phyloP scores from a whole-genome alignment of 1,140 invertebrate genomes.

The Chlorops oryzae region DNA sequence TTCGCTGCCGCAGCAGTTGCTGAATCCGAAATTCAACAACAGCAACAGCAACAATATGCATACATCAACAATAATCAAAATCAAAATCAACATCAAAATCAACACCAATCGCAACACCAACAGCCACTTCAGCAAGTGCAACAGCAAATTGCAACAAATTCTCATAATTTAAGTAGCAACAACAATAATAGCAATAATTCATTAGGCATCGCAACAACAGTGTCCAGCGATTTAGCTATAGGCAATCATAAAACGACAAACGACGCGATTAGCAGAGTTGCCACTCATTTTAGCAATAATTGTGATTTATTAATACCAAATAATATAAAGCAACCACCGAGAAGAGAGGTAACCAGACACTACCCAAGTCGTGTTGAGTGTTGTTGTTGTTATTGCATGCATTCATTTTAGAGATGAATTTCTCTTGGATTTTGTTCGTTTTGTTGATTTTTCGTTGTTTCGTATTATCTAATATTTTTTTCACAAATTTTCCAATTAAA shows the following conservation, averaged over 20 bases:
- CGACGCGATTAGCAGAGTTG: conserved; percentile 3
- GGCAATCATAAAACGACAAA: neutral
- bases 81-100: neutral
- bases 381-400: conserved; percentile 5
- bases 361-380: neutral
- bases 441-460: conserved; percentile 3
- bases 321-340: conserved; percentile 47
- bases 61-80: conserved; percentile 4
- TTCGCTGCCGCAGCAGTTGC: conserved; percentile 29
- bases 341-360: conserved; percentile 42
- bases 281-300: conserved; percentile 34
- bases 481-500: conserved; percentile 3
- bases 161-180: conserved; percentile 38
- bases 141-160: conserved; percentile 10
- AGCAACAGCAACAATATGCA: conserved; percentile 14
- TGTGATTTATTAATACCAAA: conserved; percentile 47
- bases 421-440: neutral
- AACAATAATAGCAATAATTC: conserved; percentile 47
- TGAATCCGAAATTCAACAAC: conserved; percentile 17
- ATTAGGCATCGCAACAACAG: neutral
- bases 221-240: neutral
- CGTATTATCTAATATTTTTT: neutral
- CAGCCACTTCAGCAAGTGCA: conserved; percentile 12
- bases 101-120: neutral
- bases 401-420: neutral